Base-by-base conservation (phyloP, 2,797 vertebrate genomes). In the Sebastes vulpes region DNA sequence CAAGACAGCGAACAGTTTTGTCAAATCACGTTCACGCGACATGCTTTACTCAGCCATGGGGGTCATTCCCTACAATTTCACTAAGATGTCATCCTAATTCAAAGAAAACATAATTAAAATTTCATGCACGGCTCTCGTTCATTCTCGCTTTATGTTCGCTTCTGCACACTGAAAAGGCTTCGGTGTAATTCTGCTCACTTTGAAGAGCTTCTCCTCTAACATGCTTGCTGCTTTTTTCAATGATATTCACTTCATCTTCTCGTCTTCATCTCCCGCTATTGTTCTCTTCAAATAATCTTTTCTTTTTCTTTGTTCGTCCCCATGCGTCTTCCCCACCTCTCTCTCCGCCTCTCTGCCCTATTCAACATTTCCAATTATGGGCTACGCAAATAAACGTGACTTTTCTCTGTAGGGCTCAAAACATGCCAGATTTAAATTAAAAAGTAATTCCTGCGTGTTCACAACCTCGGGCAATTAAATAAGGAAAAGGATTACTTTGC, bases 131-230 rank as follows among this genome's bases (percentile, higher is more conserved):
- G 53, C 54, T 56, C 18, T 46, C 20, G 21, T 65, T 60, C n/a
- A 10, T 25, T 65, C 66, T 72, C 29, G 1, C 26, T 72, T 35
- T 1, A 4, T 32, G 28, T 77, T 77, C 23, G 32, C 48, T n/a
- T 69, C 32, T 46, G 38, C 21, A 5, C 28, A 35, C 29, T 16
- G 38, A 77, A 77, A 53, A 53, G 58, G 67, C 66, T 67, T 52
- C 6, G 21, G 61, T 54, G 58, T 48, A 25, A 74, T 70, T 84
- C 61, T 7, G 67, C 53, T 80, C 64, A 70, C 86, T 84, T 78
- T 84, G 82, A 82, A 82, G 76, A 66, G 57, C 35, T 21, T 58
- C 57, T 81, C 86, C 57, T 81, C 86, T 68, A 68, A 83, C 81
- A 65, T 10, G 58, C 66, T 42, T 42, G 54, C 83, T 74, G 79